These are phyloP conservation scores for Ephydatia muelleri DNA, from an alignment of 37 sponge, comb jelly and placozoan species.

Conservation along the genomic window DNA sequence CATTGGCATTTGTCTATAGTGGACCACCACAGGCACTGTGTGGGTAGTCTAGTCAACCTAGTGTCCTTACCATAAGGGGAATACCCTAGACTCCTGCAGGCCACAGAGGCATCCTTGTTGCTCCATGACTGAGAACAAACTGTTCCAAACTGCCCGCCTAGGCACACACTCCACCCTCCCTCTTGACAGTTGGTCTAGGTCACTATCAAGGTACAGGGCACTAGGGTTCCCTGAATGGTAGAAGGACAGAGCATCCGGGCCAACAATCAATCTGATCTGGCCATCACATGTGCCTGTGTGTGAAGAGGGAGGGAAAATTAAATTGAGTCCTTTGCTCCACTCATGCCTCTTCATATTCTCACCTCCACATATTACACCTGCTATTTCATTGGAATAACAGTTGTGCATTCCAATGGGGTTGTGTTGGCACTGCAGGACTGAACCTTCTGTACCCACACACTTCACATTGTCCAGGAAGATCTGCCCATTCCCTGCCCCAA, in stretches of 20 bases:
- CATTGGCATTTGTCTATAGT: no score
- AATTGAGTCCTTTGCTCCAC: no score
- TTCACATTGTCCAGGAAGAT: conserved; percentile 22
- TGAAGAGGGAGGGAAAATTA: no score
- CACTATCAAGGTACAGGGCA: not conserved
- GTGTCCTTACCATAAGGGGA: conserved; percentile 2
- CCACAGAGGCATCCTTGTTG: conserved; percentile 2
- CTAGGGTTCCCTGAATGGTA: not conserved
- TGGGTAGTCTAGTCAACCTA: no score
- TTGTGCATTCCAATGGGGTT: conserved; percentile 18
- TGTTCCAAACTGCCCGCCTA: not conserved
- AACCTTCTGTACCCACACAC: conserved; percentile 30
- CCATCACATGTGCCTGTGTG: not conserved
- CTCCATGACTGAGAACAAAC: conserved; percentile 9
- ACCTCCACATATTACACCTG: conserved; percentile 43
- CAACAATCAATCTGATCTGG: not conserved
- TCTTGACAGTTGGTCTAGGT: not conserved
- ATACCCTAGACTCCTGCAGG: conserved; percentile 5
- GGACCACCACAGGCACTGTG: no score
- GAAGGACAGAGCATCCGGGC: not conserved
- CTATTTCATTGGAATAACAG: conserved; percentile 47
- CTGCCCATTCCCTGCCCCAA: not conserved
- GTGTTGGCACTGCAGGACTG: conserved; percentile 28
- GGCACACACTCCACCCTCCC: conserved; percentile 24
- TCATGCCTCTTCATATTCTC: not conserved